These are phyloP conservation scores for Brachypalpus laphriformis DNA, from an alignment of 2,888 invertebrate species.

Conservation along the genomic window DNA sequence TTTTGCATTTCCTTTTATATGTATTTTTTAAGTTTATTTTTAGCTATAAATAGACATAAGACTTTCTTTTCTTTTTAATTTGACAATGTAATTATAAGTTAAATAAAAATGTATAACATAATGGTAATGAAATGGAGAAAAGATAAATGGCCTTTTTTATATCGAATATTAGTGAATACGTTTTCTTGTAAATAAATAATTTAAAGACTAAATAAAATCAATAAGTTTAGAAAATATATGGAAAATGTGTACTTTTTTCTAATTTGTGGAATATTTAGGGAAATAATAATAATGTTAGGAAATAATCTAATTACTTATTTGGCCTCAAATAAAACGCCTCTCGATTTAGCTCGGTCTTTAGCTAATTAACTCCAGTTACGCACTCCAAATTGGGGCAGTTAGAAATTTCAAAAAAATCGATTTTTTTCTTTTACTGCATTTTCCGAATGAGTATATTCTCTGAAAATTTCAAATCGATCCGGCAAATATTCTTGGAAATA, in stretches of 20 bases:
- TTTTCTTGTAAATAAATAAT: slow-evolving; percentile 72
- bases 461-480: too few relatives aligned
- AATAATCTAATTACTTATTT: too few relatives aligned
- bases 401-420: too few relatives aligned
- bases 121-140: slow-evolving; percentile 36
- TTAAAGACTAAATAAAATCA: slow-evolving; percentile 69
- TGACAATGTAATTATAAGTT: slow-evolving; percentile 27
- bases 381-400: too few relatives aligned
- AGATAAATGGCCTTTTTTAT: slow-evolving; percentile 73
- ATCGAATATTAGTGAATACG: slow-evolving; percentile 69
- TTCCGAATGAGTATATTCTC: too few relatives aligned
- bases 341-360: too few relatives aligned
- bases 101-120: slow-evolving; percentile 44
- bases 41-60: slow-evolving; percentile 9
- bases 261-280: neutral
- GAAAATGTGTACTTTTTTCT: neutral
- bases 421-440: too few relatives aligned
- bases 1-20: slow-evolving; percentile 13
- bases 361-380: too few relatives aligned
- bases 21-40: slow-evolving; percentile 2
- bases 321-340: too few relatives aligned
- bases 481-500: too few relatives aligned
- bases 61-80: neutral
- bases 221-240: slow-evolving; percentile 44
- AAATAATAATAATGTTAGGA: too few relatives aligned